phyloP scores from a whole-genome alignment of 2,113 vertebrate species.

The Eclectus roratus region DNA sequence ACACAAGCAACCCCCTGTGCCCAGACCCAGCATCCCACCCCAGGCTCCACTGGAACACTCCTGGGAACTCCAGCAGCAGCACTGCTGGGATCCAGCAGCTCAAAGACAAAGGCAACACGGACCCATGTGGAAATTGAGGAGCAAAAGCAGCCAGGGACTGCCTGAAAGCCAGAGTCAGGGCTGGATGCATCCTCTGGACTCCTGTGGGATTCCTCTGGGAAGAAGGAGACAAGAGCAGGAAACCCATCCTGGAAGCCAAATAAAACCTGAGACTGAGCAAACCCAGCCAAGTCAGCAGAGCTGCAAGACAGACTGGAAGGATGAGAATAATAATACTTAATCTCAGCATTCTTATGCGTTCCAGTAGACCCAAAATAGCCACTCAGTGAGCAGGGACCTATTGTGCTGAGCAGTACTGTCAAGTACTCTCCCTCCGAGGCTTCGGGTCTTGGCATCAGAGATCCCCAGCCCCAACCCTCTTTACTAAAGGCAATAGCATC shows the following conservation, averaged over 20 bases:
- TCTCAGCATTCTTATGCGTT: not conserved
- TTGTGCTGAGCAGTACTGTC: not conserved
- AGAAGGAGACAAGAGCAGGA: not conserved
- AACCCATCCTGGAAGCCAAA: not conserved
- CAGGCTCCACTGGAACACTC: not conserved
- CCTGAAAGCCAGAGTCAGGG: not conserved
- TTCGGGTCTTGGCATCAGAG: fast-evolving
- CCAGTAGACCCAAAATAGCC: not conserved
- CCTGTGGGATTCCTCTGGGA: not conserved
- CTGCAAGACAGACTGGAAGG: not conserved
- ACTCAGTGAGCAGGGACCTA: not conserved
- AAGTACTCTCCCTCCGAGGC: not conserved
- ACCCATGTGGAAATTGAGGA: fast-evolving
- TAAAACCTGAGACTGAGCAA: not conserved
- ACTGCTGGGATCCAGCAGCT: fast-evolving
- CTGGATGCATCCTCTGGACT: not conserved
- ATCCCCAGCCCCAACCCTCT: not conserved
- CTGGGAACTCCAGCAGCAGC: not conserved
- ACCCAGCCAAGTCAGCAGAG: not conserved
- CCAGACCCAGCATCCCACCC: fast-evolving
- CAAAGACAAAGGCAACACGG: not conserved
- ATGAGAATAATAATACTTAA: not conserved
- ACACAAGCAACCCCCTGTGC: fast-evolving
- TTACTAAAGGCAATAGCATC: not conserved
- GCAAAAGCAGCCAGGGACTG: not conserved